Evolutionary conservation across 1,140 invertebrate species (phyloP), one percentile per base, ranked within the genome.

Genomic region (Conus ventricosus): DNA sequence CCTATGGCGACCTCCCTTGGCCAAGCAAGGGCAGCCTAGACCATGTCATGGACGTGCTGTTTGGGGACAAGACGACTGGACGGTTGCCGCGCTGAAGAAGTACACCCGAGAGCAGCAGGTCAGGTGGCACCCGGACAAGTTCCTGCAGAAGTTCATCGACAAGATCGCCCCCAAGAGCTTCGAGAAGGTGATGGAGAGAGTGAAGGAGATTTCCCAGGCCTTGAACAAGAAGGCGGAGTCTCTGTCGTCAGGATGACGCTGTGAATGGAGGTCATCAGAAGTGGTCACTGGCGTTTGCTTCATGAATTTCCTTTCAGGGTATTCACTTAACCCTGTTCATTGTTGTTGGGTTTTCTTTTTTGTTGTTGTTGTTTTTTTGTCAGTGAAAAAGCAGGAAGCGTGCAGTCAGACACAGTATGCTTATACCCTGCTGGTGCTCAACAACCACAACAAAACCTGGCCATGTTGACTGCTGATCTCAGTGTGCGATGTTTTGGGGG

Each of bases 71-170:
- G 53, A 71, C 17, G 57, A 60, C 57, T 60, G 8, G 8, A 0
- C 8, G 86, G 87, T 54, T 20, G 20, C 27, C 39, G 81, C 0
- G 85, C 84, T n/a, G 92, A 92, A 57, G 91, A 90, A 84, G 93
- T 92, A 75, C 92, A 92, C 87, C 81, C 94, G n/a, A 60, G 87
- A 92, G 27, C 92, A 94, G 85, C 91, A 92, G 87, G 91, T 94
- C 20, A 83, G 92, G 5, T 94, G 94, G 94, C 94, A 94, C 89
- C 94, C 94, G 8, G 94, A 94, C 89, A 93, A 93, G 88, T 94
- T 94, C 89, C 39, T 91, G 51, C 94, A 94, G 78, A 92, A 93
- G 67, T 93, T 93, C 91, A 91, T 92, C 15, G 80, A 90, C 60
- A 85, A 75, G 63, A 83, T 94, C 10, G 67, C 89, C 54, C 89